Evolutionary conservation across 2,888 invertebrate species (phyloP).

Genomic region (Synanthedon tipuliformis): DNA sequence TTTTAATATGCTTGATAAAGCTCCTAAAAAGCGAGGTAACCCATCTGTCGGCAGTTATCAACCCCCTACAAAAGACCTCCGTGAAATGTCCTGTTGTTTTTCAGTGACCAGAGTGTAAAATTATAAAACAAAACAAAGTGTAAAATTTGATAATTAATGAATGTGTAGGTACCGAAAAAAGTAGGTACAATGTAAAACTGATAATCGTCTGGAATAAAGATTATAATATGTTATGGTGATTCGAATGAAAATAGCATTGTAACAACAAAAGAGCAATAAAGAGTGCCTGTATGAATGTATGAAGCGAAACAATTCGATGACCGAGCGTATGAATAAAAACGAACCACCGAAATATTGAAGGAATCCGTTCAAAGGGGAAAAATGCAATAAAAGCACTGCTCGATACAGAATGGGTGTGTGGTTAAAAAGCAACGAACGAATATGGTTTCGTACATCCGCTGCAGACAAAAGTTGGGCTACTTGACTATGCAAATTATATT

Average conservation of each 20-base stretch:
- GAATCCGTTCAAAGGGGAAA: conserved; percentile 69
- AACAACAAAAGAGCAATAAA: conserved; percentile 31
- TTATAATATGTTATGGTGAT: neutral
- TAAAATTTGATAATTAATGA: too few species aligned
- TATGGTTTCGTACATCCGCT: conserved; percentile 66
- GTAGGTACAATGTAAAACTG: too few species aligned
- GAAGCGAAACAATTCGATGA: conserved; percentile 65
- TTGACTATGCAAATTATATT: conserved; percentile 72
- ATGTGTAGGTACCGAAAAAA: too few species aligned
- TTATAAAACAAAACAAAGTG: too few species aligned
- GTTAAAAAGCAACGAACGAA: conserved; percentile 68
- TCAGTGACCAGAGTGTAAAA: too few species aligned
- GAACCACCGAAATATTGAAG: conserved; percentile 67
- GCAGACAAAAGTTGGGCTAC: conserved; percentile 68
- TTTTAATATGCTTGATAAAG: too few species aligned
- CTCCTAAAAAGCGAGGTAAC: too few species aligned
- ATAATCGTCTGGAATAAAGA: too few species aligned
- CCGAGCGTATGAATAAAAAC: conserved; percentile 65
- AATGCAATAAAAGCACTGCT: conserved; percentile 62
- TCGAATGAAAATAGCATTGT: neutral
- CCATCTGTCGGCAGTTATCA: too few species aligned
- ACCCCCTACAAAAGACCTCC: too few species aligned
- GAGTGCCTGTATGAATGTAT: conserved; percentile 48
- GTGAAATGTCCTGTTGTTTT: too few species aligned
- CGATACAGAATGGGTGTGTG: conserved; percentile 63